Conservation (phyloP, 1,140 invertebrate species). For the Ceratina calcarata region DNA sequence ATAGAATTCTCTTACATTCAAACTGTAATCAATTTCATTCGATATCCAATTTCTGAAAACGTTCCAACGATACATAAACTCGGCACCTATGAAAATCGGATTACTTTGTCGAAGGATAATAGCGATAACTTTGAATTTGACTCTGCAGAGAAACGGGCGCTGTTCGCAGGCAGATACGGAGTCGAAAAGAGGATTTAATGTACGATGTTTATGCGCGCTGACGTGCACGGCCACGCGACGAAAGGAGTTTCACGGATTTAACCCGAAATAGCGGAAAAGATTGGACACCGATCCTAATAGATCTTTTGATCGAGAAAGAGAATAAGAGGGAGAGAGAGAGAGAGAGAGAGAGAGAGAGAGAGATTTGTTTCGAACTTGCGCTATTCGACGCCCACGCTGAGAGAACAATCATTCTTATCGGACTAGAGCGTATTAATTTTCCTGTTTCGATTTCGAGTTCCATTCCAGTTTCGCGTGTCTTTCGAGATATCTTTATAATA, state of each 20-base stretch:
- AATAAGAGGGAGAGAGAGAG: background rate
- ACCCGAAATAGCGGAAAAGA: constrained; percentile 16
- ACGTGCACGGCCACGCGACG: background rate
- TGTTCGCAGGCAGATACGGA: too few relatives aligned
- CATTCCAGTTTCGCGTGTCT: background rate
- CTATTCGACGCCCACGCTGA: too few relatives aligned
- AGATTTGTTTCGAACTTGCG: constrained; percentile 5
- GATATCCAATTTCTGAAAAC: too few relatives aligned
- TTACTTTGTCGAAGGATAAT: too few relatives aligned
- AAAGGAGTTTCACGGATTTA: constrained; percentile 4
- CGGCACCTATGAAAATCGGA: too few relatives aligned
- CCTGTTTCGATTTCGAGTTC: background rate
- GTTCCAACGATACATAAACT: too few relatives aligned
- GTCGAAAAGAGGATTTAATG: constrained; percentile 5
- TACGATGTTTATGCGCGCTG: background rate
- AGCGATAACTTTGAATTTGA: too few relatives aligned
- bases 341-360: background rate
- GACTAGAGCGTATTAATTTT: too few relatives aligned
- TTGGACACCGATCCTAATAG: background rate
- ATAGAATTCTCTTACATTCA: too few relatives aligned
- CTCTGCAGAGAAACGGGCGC: background rate
- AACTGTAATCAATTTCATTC: too few relatives aligned
- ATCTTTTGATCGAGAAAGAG: background rate
- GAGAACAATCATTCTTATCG: too few relatives aligned
- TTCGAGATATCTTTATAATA: too few relatives aligned